Conservation (phyloP, 2,888 invertebrate species). For the Agrypnus murinus region DNA sequence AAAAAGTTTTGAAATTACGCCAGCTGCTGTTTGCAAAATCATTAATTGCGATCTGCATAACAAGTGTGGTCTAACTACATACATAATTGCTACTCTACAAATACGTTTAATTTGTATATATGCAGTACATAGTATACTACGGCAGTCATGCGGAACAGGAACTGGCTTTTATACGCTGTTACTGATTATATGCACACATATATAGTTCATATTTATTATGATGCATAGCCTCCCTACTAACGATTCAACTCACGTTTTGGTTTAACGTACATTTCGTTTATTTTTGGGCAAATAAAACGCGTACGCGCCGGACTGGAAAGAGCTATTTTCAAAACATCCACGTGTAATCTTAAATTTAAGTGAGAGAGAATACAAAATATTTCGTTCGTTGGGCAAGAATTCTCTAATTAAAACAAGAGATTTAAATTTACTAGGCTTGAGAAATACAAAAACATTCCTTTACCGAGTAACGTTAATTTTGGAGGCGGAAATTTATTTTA, state of each 20-base stretch:
- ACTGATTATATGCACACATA: constrained; percentile 30
- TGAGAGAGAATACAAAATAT: background rate
- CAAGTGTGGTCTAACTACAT: constrained; percentile 27
- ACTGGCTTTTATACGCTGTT: constrained; percentile 14
- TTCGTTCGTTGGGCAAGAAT: background rate
- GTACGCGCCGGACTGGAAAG: constrained; percentile 22
- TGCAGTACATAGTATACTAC: constrained; percentile 21
- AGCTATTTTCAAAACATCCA: constrained; percentile 24
- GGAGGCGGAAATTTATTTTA: no score
- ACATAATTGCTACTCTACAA: constrained; percentile 36
- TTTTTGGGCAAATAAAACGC: constrained; percentile 36
- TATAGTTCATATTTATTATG: constrained; percentile 23
- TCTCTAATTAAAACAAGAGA: background rate
- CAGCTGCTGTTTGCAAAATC: constrained; percentile 13
- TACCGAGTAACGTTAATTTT: no score
- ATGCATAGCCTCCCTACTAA: constrained; percentile 24
- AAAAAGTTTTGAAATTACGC: constrained; percentile 17
- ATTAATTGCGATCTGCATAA: constrained; percentile 36
- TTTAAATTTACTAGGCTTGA: no score
- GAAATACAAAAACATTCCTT: no score
- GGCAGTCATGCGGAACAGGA: background rate
- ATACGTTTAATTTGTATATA: constrained; percentile 40
- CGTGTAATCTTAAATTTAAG: constrained; percentile 17
- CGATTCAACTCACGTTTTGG: constrained; percentile 40
- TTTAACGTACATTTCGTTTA: constrained; percentile 37